Conservation (phyloP, 2,113 vertebrate species). For the Lagopus leucura region DNA sequence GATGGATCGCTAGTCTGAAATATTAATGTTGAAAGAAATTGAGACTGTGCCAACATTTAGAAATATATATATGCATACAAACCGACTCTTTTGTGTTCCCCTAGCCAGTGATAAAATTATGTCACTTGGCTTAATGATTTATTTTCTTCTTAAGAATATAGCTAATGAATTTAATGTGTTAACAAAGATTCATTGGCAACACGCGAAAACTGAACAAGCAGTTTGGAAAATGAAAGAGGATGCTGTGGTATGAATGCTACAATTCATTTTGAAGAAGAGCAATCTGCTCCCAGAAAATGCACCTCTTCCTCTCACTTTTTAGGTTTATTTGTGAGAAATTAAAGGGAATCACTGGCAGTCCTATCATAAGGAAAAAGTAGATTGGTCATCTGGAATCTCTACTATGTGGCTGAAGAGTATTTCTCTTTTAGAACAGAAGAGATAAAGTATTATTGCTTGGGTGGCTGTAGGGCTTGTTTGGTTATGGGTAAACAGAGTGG, state of each 20-base stretch:
- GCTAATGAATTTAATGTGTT: not conserved
- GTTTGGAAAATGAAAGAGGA: not conserved
- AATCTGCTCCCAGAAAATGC: not conserved
- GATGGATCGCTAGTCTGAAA: constrained; percentile 42
- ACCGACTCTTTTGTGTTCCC: not conserved
- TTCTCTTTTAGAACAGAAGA: not conserved
- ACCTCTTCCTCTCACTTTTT: not conserved
- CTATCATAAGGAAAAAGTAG: not conserved
- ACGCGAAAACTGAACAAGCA: not conserved
- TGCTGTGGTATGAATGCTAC: not conserved
- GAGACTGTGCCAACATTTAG: not conserved
- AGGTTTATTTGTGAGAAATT: not conserved
- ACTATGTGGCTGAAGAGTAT: not conserved
- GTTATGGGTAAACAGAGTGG: not conserved
- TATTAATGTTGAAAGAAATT: constrained; percentile 55
- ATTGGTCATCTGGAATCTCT: not conserved
- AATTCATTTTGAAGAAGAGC: not conserved
- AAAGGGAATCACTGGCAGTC: not conserved
- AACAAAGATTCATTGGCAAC: not conserved
- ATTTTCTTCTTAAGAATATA: not conserved
- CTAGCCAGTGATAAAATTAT: not conserved
- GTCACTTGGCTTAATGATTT: constrained; percentile 26
- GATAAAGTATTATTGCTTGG: not conserved
- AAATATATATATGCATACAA: not conserved
- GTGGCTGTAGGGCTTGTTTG: not conserved